These are phyloP conservation scores for Bombus waltoni DNA, from an alignment of 1,140 invertebrate species.

Conservation along the genomic window DNA sequence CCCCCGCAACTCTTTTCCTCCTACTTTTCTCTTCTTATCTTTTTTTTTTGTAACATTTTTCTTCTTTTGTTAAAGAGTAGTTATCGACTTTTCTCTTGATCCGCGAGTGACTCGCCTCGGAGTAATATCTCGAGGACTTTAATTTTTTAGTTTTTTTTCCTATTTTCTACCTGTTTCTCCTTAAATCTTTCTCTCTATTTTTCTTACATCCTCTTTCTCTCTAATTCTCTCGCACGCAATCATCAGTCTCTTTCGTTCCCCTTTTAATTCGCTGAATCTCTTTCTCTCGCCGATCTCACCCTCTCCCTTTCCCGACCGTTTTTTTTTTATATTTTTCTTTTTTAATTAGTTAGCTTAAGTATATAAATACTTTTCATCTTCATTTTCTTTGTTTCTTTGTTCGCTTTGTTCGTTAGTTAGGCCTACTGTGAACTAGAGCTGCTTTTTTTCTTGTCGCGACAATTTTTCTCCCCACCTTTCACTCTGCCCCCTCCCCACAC, in stretches of 20 bases:
- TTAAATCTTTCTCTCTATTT: slow-evolving; percentile 39
- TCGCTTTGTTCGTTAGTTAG: slow-evolving; percentile 73
- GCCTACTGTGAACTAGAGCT: slow-evolving; percentile 80
- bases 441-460: slow-evolving; percentile 62
- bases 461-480: not conserved
- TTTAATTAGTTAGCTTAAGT: slow-evolving; percentile 76
- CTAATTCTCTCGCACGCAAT: slow-evolving; percentile 24
- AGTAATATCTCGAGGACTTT: slow-evolving; percentile 66
- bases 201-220: slow-evolving; percentile 23
- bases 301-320: not conserved
- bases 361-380: slow-evolving; percentile 77
- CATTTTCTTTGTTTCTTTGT: slow-evolving; percentile 6
- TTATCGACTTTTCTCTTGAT: slow-evolving; percentile 62
- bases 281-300: slow-evolving; percentile 32
- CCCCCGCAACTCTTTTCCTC: slow-evolving; percentile 12
- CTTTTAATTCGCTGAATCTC: slow-evolving; percentile 10
- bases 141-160: slow-evolving; percentile 23
- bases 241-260: slow-evolving; percentile 27
- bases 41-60: slow-evolving; percentile 26
- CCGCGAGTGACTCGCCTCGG: slow-evolving; percentile 69
- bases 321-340: not conserved
- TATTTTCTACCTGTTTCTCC: slow-evolving; percentile 57
- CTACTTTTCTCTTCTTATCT: slow-evolving; percentile 22
- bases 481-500: not conserved
- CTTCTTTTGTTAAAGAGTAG: slow-evolving; percentile 54